Evolutionary conservation across 2,797 vertebrate genomes (phyloP), one percentile per base, ranked within the genome.

Genomic region (Perodicticus potto): DNA sequence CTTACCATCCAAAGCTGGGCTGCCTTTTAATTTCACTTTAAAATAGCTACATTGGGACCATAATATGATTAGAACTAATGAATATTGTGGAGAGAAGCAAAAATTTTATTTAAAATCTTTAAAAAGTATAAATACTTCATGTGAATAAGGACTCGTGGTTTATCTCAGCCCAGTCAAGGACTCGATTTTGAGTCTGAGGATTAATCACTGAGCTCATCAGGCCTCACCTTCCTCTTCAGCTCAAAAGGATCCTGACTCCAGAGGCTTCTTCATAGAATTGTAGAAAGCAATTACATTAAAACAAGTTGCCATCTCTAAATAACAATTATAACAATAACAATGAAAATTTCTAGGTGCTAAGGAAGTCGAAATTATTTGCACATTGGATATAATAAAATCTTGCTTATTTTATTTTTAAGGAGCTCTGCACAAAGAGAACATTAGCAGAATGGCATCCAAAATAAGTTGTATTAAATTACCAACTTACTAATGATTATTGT

Each of bases 11-110:
- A 94, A 96, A 98, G 97, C 97, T 80, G 95, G 95, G 96, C 92
- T 97, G 97, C 95, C 97, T 98, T 98, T 98, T 98, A 98, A 98
- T 98, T 97, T 98, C 97, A 97, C 96, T 97, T 97, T 98, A 97
- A 98, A 98, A 97, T 98, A 97, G 97, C 97, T 97, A 98, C 95
- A 97, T 96, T 94, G 97, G 97, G 97, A 98, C 96, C 94, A 97
- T 97, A 97, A 98, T 97, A 97, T 97, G 97, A 97, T 98, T 97
- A 97, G 96, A 97, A 98, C 97, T 98, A 97, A 98, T 98, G 97
- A 97, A 97, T 97, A 98, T 97, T 96, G 89, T 92, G 86, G 72
- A 96, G 59, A 93, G 96, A 97, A 97, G 97, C 86, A 94, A 96
- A 91, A 86, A 14, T 13, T 95, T 95, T 96, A 95, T 97, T 96